Conservation (phyloP, 2,888 invertebrate genomes). For the Synergus japonicus region DNA sequence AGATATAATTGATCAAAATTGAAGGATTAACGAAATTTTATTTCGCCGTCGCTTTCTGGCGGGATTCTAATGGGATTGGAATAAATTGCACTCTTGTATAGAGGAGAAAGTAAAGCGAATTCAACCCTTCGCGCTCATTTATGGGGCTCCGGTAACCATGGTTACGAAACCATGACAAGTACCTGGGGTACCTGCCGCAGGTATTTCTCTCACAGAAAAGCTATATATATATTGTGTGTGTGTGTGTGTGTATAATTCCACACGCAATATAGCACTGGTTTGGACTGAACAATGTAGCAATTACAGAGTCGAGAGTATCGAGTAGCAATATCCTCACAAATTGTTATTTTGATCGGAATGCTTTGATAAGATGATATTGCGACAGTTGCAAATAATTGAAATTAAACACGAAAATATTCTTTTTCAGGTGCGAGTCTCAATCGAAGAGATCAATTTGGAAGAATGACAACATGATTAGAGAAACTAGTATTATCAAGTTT, state of each 20-base stretch:
- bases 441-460: no score
- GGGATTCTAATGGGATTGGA: constrained; percentile 17
- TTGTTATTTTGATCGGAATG: constrained; percentile 72
- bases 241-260: constrained; percentile 24
- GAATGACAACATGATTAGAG: no score
- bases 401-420: constrained; percentile 3
- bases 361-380: constrained; percentile 65
- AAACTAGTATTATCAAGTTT: no score
- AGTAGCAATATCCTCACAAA: constrained; percentile 75
- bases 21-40: background rate
- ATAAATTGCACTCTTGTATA: constrained; percentile 37
- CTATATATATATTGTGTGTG: no score
- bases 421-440: background rate
- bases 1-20: background rate
- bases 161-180: constrained; percentile 23
- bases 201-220: constrained; percentile 25
- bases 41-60: constrained; percentile 10
- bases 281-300: constrained; percentile 53
- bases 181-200: constrained; percentile 42
- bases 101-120: constrained; percentile 4
- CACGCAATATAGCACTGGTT: constrained; percentile 2
- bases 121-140: constrained; percentile 12
- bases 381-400: constrained; percentile 2
- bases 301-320: constrained; percentile 63
- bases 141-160: constrained; percentile 30